These are phyloP conservation scores for Gryon sp. DNA, from an alignment of 1,140 invertebrate genomes.

Conservation along the genomic window DNA sequence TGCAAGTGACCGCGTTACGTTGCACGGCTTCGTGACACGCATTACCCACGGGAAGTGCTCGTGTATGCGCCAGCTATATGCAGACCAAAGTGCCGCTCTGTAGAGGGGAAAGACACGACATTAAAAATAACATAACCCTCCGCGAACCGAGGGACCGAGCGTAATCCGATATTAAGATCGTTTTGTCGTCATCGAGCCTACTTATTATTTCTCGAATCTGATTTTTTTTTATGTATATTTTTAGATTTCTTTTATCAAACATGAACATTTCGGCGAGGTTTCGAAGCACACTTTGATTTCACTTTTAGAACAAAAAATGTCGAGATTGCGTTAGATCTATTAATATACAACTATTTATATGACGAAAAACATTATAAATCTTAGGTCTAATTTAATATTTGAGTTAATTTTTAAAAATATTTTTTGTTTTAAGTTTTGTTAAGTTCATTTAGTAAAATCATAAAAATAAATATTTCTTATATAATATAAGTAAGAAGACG, in stretches of 20 bases:
- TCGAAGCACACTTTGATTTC: too few relatives aligned
- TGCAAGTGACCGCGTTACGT: conserved; percentile 55
- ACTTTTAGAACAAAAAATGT: too few relatives aligned
- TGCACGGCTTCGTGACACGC: conserved; percentile 67
- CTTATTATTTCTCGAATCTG: conserved; percentile 2
- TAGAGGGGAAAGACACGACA: conserved; percentile 61
- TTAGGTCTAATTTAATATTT: too few relatives aligned
- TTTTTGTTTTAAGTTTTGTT: too few relatives aligned
- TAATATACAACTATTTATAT: too few relatives aligned
- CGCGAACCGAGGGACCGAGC: conserved; percentile 12
- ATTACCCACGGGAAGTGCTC: conserved; percentile 64
- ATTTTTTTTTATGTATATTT: not conserved
- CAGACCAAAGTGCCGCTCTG: conserved; percentile 36
- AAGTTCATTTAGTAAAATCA: too few relatives aligned
- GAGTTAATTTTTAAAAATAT: too few relatives aligned
- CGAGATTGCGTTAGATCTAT: too few relatives aligned
- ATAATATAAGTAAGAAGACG: not conserved
- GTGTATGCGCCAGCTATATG: conserved; percentile 44
- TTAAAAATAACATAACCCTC: conserved; percentile 70
- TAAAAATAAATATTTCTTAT: not conserved
- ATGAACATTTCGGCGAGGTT: too few relatives aligned
- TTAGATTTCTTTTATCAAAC: too few relatives aligned
- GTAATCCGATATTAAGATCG: conserved; percentile 53
- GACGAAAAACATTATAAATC: too few relatives aligned
- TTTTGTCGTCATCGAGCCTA: conserved; percentile 21